Percentiles rank a stretch among this genome's conserved stretches.
Evolutionary conservation across 2,888 invertebrate species (phyloP).

Genomic region (Chloroclystis v-ata): DNA sequence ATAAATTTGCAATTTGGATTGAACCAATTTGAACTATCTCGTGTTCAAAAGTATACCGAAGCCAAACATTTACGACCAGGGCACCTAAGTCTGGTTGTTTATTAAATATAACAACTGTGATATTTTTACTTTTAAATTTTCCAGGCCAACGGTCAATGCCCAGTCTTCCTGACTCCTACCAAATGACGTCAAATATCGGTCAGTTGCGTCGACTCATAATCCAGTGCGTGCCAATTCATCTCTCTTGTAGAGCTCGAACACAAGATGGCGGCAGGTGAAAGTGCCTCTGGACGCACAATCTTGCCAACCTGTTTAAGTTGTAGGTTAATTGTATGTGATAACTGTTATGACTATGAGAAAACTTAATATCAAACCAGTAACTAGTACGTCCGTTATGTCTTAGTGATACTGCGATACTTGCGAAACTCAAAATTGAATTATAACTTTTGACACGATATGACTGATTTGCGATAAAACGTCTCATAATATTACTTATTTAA

Average conservation of each 20-base stretch:
- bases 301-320: conserved; percentile 44
- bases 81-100: no score
- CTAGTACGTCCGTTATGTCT: conserved; percentile 5
- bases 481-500: no score
- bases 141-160: background rate
- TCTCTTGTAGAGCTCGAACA: conserved; percentile 2
- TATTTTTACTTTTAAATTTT: background rate
- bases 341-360: conserved; percentile 23
- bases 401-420: background rate
- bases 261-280: conserved; percentile 73
- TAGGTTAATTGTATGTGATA: conserved; percentile 35
- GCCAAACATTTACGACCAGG: no score
- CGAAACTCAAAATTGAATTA: no score
- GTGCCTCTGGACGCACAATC: conserved; percentile 54
- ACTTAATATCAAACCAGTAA: conserved; percentile 6
- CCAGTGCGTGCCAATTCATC: conserved; percentile 9
- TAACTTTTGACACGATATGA: no score
- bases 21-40: no score
- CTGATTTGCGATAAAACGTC: no score
- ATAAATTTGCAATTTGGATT: no score
- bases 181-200: conserved; percentile 6
- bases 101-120: no score
- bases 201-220: background rate
- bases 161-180: background rate
- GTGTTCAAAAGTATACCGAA: no score